These are phyloP conservation scores for Ctenochaetus hawaiiensis DNA, from an alignment of 2,797 vertebrate genomes.

Conservation along the genomic window DNA sequence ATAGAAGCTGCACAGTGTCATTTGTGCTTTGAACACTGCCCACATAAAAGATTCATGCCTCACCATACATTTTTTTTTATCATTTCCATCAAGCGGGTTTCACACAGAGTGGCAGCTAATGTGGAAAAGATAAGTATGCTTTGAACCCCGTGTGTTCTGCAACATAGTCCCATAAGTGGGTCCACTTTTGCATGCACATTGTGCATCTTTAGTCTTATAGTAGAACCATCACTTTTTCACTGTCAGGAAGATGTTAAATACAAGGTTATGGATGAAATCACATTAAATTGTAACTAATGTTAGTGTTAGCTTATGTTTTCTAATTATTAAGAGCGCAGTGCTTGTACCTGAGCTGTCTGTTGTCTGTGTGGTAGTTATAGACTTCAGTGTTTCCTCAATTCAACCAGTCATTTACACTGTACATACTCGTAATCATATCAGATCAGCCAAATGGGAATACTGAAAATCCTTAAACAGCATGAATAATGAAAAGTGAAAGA, in stretches of 20 bases:
- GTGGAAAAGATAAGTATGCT: slow-evolving; percentile 38
- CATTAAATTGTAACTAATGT: neutral
- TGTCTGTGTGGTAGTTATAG: slow-evolving; percentile 6
- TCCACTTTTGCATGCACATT: neutral
- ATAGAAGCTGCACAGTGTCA: slow-evolving; percentile 36
- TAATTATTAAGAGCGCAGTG: slow-evolving; percentile 16
- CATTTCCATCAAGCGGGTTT: slow-evolving; percentile 65
- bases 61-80: slow-evolving; percentile 33
- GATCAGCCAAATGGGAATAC: slow-evolving; percentile 45
- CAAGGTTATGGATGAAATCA: slow-evolving; percentile 1
- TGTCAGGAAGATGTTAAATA: slow-evolving; percentile 6
- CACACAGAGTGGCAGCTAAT: slow-evolving; percentile 41
- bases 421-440: slow-evolving; percentile 48
- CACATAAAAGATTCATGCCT: slow-evolving; percentile 71
- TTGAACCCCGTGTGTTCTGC: slow-evolving; percentile 21
- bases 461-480: slow-evolving; percentile 60
- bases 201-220: slow-evolving; percentile 1
- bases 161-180: neutral
- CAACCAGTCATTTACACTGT: slow-evolving; percentile 7
- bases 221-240: neutral
- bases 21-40: slow-evolving; percentile 64
- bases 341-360: neutral
- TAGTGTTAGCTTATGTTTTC: slow-evolving; percentile 7
- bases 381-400: slow-evolving; percentile 6
- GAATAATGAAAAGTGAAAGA: slow-evolving; percentile 76